These are phyloP conservation scores for Grapholita molesta DNA, from an alignment of 1,140 invertebrate species.

Conservation along the genomic window DNA sequence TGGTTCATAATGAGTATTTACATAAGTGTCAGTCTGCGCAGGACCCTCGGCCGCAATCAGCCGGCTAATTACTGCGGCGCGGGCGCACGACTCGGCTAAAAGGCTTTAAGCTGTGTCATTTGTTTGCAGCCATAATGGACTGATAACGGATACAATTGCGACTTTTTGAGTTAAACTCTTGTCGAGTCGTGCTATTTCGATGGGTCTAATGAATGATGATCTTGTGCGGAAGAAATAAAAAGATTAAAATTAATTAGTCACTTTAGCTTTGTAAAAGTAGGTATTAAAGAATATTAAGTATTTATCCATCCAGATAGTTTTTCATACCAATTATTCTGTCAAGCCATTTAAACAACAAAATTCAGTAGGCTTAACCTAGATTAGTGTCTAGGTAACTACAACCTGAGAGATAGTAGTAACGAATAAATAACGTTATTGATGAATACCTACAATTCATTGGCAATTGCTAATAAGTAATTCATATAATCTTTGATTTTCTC, in stretches of 20 bases:
- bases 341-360: too few relatives aligned
- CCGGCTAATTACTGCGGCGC: constrained; percentile 61
- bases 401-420: too few relatives aligned
- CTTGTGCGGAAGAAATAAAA: neutral
- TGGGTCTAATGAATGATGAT: constrained; percentile 17
- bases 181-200: constrained; percentile 18
- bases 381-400: too few relatives aligned
- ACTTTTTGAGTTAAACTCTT: constrained; percentile 32
- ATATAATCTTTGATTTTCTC: too few relatives aligned
- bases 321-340: neutral
- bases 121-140: constrained; percentile 68
- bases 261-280: neutral
- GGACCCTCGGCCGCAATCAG: constrained; percentile 42
- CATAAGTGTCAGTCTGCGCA: constrained; percentile 23
- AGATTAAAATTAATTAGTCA: neutral
- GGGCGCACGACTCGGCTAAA: constrained; percentile 71
- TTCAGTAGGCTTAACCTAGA: too few relatives aligned
- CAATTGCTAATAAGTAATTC: too few relatives aligned
- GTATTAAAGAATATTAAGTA: neutral
- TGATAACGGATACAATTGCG: constrained; percentile 62
- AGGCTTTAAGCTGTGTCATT: constrained; percentile 70
- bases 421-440: too few relatives aligned
- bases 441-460: too few relatives aligned
- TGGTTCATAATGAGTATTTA: constrained; percentile 18
- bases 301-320: neutral